These are phyloP conservation scores for Unio pictorum DNA, from an alignment of 2,888 invertebrate genomes.

Conservation along the genomic window DNA sequence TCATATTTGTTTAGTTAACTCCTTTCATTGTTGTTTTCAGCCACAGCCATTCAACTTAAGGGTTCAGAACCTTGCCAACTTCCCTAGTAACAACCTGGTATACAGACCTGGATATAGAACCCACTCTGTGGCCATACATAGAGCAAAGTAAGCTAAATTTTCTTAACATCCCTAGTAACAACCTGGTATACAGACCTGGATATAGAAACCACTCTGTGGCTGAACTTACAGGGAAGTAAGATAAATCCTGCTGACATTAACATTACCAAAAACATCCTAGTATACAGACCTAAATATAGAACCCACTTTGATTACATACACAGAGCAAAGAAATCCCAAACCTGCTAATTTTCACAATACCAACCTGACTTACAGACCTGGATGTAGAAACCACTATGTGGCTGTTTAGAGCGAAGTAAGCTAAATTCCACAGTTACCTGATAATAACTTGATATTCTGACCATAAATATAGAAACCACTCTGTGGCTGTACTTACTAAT, in stretches of 20 bases:
- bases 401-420: slow-evolving; percentile 70
- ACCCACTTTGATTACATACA: too few species aligned
- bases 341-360: slow-evolving; percentile 77
- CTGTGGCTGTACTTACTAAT: too few species aligned
- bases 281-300: too few species aligned
- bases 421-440: slow-evolving; percentile 76
- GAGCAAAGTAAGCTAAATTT: slow-evolving; percentile 75
- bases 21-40: slow-evolving; percentile 36
- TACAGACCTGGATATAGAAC: slow-evolving; percentile 70
- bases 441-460: too few species aligned
- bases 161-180: slow-evolving; percentile 76
- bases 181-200: slow-evolving; percentile 64
- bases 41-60: slow-evolving; percentile 79
- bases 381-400: slow-evolving; percentile 68
- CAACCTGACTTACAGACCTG: slow-evolving; percentile 63
- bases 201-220: slow-evolving; percentile 70
- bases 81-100: slow-evolving; percentile 69
- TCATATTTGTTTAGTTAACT: neutral
- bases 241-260: too few species aligned
- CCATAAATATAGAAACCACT: too few species aligned
- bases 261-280: too few species aligned
- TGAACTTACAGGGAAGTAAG: slow-evolving; percentile 62
- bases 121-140: slow-evolving; percentile 68
- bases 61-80: slow-evolving; percentile 81
- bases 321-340: slow-evolving; percentile 77